phyloP scores from a whole-genome alignment of 2,797 vertebrate species.

The Myripristis murdjan region DNA sequence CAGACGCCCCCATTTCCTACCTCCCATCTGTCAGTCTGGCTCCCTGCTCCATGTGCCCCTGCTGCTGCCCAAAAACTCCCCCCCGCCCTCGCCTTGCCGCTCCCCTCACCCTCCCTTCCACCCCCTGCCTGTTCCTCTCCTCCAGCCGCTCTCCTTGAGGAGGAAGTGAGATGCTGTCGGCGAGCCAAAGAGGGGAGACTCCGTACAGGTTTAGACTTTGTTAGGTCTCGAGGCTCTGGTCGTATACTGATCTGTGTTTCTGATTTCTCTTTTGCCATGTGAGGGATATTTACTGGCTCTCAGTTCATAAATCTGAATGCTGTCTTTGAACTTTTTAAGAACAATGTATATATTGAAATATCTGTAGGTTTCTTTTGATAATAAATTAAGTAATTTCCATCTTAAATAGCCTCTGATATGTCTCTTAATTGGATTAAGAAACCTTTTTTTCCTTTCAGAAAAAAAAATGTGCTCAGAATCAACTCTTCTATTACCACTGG shows the following conservation, averaged over 20 bases:
- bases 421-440: background rate
- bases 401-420: background rate
- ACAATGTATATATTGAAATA: too few relatives aligned
- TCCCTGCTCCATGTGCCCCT: constrained; percentile 66
- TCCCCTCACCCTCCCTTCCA: constrained; percentile 32
- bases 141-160: constrained; percentile 25
- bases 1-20: constrained; percentile 76
- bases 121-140: constrained; percentile 43
- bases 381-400: background rate
- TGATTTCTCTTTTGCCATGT: constrained; percentile 1
- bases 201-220: constrained; percentile 3
- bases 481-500: background rate
- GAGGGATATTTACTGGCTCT: background rate
- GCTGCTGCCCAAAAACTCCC: constrained; percentile 73
- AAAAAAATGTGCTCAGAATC: background rate
- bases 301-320: background rate
- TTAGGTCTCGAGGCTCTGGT: background rate
- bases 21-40: constrained; percentile 69
- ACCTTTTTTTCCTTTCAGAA: background rate
- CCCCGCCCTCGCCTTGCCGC: constrained; percentile 59
- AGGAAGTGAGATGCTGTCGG: constrained; percentile 34
- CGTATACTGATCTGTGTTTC: background rate
- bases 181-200: constrained; percentile 14
- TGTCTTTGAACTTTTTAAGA: too few relatives aligned
- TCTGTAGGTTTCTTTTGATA: too few relatives aligned